These are phyloP conservation scores for Incurvaria masculella DNA, from an alignment of 2,888 invertebrate species.

Conservation along the genomic window DNA sequence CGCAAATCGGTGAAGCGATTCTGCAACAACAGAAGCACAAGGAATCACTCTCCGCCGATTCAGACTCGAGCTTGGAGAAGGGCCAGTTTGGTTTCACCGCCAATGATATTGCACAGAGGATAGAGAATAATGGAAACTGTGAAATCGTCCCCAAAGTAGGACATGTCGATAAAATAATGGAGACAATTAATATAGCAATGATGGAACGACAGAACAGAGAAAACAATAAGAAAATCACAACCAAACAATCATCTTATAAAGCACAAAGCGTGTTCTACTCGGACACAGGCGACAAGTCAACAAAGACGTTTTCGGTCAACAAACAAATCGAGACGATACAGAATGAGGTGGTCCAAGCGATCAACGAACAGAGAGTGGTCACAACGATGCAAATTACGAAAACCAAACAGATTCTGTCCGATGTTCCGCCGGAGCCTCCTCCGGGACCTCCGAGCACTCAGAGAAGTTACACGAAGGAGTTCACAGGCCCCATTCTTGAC, in stretches of 20 bases:
- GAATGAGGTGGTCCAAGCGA: slow-evolving; percentile 15
- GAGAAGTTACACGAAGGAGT: slow-evolving; percentile 13
- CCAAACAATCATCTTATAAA: slow-evolving; percentile 5
- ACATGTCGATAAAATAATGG: slow-evolving; percentile 22
- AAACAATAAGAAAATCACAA: slow-evolving; percentile 11
- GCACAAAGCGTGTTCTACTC: slow-evolving; percentile 12
- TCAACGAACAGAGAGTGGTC: slow-evolving; percentile 13
- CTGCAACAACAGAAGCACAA: slow-evolving; percentile 23
- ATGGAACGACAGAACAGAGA: slow-evolving; percentile 20
- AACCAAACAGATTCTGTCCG: slow-evolving; percentile 1
- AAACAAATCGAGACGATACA: slow-evolving; percentile 15
- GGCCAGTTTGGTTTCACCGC: slow-evolving; percentile 17
- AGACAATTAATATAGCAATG: slow-evolving; percentile 34
- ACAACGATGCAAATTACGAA: slow-evolving; percentile 5
- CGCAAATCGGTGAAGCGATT: slow-evolving; percentile 37
- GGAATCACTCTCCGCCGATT: neutral
- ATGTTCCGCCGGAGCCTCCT: slow-evolving; percentile 24
- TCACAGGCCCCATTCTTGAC: slow-evolving; percentile 1
- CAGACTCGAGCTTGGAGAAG: neutral
- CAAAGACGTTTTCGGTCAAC: slow-evolving; percentile 10
- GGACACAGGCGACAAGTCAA: slow-evolving; percentile 15
- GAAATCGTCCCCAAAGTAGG: neutral
- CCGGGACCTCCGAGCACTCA: slow-evolving; percentile 22
- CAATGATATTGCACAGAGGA: slow-evolving; percentile 16
- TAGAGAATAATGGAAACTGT: slow-evolving; percentile 1